These are phyloP conservation scores for Polypedilum vanderplanki DNA, from an alignment of 1,140 invertebrate genomes.

Conservation along the genomic window DNA sequence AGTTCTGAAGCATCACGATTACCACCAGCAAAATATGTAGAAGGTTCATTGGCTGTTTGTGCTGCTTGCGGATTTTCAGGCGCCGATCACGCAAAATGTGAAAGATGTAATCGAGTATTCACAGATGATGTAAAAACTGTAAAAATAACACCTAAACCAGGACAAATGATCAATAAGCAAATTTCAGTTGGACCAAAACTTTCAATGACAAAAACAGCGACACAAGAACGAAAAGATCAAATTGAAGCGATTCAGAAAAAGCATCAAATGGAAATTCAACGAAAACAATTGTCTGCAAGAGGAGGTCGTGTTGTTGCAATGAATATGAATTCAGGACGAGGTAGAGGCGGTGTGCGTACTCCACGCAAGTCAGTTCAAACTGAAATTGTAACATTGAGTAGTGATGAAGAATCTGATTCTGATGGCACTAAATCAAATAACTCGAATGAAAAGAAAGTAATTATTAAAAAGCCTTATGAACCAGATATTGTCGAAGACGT, in stretches of 20 bases:
- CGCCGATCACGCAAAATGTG: slow-evolving; percentile 62
- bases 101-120: slow-evolving; percentile 54
- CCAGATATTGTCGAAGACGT: background rate
- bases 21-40: slow-evolving; percentile 52
- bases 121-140: slow-evolving; percentile 52
- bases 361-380: slow-evolving; percentile 50
- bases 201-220: background rate
- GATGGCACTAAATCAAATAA: slow-evolving; percentile 31
- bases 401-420: slow-evolving; percentile 51
- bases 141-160: slow-evolving; percentile 37
- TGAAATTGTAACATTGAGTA: slow-evolving; percentile 56
- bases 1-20: slow-evolving; percentile 41
- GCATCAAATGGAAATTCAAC: slow-evolving; percentile 32
- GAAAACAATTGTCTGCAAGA: slow-evolving; percentile 31
- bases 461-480: background rate
- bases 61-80: slow-evolving; percentile 63
- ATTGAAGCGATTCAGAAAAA: slow-evolving; percentile 31
- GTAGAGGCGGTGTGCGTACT: slow-evolving; percentile 34
- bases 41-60: slow-evolving; percentile 64
- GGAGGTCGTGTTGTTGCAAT: slow-evolving; percentile 33
- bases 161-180: slow-evolving; percentile 35
- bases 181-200: background rate
- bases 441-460: background rate
- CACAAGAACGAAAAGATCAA: slow-evolving; percentile 33
- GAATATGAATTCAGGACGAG: slow-evolving; percentile 32